Evolutionary conservation across 2,888 invertebrate species (phyloP), one percentile per base, ranked within the genome.

Genomic region (Ophion obscuratus): DNA sequence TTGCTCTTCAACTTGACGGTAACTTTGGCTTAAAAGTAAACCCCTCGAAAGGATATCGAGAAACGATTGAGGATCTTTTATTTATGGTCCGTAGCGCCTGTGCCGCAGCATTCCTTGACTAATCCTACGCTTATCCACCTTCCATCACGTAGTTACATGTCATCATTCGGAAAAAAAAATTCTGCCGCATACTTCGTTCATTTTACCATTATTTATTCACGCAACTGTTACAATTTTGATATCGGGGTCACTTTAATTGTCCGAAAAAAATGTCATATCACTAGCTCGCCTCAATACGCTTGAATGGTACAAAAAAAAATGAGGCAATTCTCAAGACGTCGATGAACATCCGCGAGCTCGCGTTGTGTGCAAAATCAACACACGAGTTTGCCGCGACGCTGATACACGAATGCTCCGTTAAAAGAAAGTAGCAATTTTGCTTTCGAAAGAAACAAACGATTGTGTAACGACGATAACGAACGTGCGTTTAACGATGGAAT

Each of bases 401-500:
- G n/a, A 74, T 24, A 44, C 9, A 4, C 57, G 62, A 44, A 74
- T 27, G 24, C 27, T n/a, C 9, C 40, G 44, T 74, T 61, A 40
- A 17, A 36, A 40, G 24, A 64, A 31, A 64, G 24, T 17, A 57
- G 57, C 11, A 61, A 24, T 83, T 74, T 79, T 40, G 59, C 24
- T 20, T 80, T 80, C 27, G 47, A 75, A 62, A 17, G 40, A 68
- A 53, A 70, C 20, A 24, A 73, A 59, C 17, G 66, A 76, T 85
- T 83, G 75, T 80, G 77, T 36, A 82, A 79, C 79, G 36, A 44
- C 76, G 85, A 85, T 85, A 85, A 83, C 53, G 53, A 24, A 68
- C 64, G 79, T 62, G 53, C 24, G 57, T 73, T 62, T 57, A 59
- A 57, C 27, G 59, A 61, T 66, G 24, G 27, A 79, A 85, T 79